phyloP scores from a whole-genome alignment of 2,113 vertebrate species.

The Stercorarius parasiticus region DNA sequence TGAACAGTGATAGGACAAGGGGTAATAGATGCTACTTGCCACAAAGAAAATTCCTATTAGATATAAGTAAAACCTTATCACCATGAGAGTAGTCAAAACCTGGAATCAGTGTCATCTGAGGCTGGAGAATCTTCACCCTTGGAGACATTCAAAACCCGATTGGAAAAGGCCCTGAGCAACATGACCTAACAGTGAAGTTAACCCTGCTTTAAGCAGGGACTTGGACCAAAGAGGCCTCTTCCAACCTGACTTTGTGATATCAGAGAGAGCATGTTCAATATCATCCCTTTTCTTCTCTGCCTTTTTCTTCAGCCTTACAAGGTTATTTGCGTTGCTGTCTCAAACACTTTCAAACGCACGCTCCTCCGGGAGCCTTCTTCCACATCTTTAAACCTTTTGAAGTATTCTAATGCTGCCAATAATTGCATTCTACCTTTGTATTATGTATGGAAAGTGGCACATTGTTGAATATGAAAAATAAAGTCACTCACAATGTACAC shows the following conservation, averaged over 20 bases:
- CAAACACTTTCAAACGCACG: neutral
- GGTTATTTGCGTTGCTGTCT: neutral
- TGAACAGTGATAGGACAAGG: neutral
- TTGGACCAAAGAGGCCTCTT: neutral
- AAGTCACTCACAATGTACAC: neutral
- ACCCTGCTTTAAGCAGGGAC: neutral
- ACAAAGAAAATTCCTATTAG: neutral
- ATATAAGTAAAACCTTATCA: neutral
- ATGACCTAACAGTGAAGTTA: neutral
- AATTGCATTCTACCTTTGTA: slow-evolving; percentile 24
- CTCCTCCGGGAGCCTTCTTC: slow-evolving; percentile 21
- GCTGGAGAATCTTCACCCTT: neutral
- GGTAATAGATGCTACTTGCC: neutral
- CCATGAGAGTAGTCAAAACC: neutral
- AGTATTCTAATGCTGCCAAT: neutral
- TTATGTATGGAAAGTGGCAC: neutral
- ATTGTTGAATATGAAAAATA: slow-evolving; percentile 40
- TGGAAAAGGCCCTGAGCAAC: neutral
- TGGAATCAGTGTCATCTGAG: neutral
- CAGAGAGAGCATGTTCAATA: neutral
- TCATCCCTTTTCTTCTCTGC: neutral
- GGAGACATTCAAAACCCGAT: neutral
- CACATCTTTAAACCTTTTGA: neutral
- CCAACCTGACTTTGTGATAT: neutral
- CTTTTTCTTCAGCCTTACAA: neutral